These are phyloP conservation scores for Tachypleus tridentatus DNA, from an alignment of 1,140 invertebrate genomes.

Conservation along the genomic window DNA sequence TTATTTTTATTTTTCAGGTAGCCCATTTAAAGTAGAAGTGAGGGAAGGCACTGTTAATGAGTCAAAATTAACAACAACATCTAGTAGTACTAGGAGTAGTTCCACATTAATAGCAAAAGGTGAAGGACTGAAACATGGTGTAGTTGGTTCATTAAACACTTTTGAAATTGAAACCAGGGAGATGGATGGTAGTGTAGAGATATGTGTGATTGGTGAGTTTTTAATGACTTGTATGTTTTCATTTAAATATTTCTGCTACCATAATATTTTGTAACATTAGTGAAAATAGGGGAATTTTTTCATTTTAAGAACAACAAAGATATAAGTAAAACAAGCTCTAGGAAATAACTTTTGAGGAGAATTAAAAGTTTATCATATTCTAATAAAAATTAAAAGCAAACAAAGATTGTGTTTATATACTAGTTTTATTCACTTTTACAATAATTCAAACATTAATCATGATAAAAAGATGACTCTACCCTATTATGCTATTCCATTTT, in stretches of 20 bases:
- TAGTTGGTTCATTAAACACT: conserved; percentile 42
- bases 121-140: conserved; percentile 43
- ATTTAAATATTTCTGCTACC: too few relatives aligned
- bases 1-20: conserved; percentile 42
- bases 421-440: too few relatives aligned
- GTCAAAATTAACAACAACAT: not conserved
- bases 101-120: conserved; percentile 34
- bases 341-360: too few relatives aligned
- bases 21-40: conserved; percentile 65
- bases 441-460: too few relatives aligned
- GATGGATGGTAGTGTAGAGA: conserved; percentile 35
- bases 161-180: conserved; percentile 47
- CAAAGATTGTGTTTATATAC: too few relatives aligned
- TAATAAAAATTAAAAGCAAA: too few relatives aligned
- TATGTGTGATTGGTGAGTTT: conserved; percentile 34
- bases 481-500: too few relatives aligned
- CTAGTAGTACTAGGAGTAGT: not conserved
- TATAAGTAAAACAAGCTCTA: too few relatives aligned
- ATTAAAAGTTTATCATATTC: too few relatives aligned
- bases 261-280: too few relatives aligned
- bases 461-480: too few relatives aligned
- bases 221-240: not conserved
- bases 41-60: conserved; percentile 27
- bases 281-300: not conserved
- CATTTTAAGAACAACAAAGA: not conserved